Base-by-base conservation (phyloP, 2,888 invertebrate species). In the Thalpophila matura region DNA sequence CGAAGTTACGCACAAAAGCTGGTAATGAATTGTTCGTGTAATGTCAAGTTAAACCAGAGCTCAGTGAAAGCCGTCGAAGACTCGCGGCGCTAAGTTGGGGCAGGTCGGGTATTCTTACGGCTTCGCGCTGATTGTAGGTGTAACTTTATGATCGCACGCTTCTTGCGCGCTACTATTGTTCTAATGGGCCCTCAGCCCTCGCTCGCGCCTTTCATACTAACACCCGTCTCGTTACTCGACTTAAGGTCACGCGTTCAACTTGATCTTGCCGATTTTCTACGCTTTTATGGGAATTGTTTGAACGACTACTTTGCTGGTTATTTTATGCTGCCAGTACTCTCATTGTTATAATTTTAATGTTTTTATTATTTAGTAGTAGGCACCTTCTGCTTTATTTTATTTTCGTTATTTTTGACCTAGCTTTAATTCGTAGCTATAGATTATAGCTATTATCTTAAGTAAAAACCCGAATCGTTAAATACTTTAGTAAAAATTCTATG, bases 81-180 rank as follows among this genome's bases (percentile, higher is more conserved):
- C 77, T 82, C 47, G 60, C 58, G 57, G 64, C 77, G 62, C 68
- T 83, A 82, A 80, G 87, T 91, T 90, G 83, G 83, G 90, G 89
- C 86, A 91, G 91, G 89, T 92, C 91, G 87, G 82, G 85, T 82
- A 83, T 84, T 88, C 82, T 82, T 88, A 87, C 84, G 86, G 86
- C 86, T 87, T 87, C 84, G 76, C 82, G 81, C 79, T 85, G 88
- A 89, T 91, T 89, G 88, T 87, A 88, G 87, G 89, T 89, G 90
- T 86, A 89, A 91, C 78, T 92, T 92, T 92, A 92, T 90, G 91
- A 92, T 91, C 89, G 89, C 89, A 89, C 88, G 92, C 90, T 92
- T 88, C 88, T 90, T 74, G 90, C 86, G 82, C 86, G 88, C 91
- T 89, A 89, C 92, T 89, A 93, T 93, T 93, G 92, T 93, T 92